Evolutionary conservation across 92 coral and sea anemone genomes (phyloP).

Genomic region (Heteractis magnifica): DNA sequence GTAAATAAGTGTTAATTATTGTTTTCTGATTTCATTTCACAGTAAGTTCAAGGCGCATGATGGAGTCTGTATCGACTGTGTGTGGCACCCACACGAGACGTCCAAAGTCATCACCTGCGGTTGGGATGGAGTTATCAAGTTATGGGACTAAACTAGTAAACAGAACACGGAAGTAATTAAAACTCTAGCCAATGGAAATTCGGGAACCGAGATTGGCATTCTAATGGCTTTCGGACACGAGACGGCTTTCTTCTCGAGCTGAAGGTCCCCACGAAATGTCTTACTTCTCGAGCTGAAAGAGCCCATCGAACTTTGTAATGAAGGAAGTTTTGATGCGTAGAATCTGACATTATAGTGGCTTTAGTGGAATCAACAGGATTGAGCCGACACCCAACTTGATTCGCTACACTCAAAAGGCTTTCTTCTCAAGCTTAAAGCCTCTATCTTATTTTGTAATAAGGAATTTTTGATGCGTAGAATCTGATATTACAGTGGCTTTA

Average conservation of each 20-base stretch:
- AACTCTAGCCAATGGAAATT: not conserved
- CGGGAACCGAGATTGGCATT: not conserved
- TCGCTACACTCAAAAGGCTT: too few relatives aligned
- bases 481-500: not conserved
- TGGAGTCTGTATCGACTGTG: conserved; percentile 93
- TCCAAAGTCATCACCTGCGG: conserved; percentile 98
- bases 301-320: too few relatives aligned
- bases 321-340: not conserved
- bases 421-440: not conserved
- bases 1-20: not conserved
- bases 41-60: conserved; percentile 99
- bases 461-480: not conserved
- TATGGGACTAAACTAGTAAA: conserved; percentile 76
- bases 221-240: not conserved
- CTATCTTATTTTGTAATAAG: not conserved
- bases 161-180: not conserved
- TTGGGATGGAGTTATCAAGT: conserved; percentile 98
- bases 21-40: conserved; percentile 10
- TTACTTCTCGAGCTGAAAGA: not conserved
- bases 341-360: not conserved
- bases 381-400: not conserved
- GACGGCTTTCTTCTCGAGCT: not conserved
- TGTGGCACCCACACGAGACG: conserved; percentile 99
- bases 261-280: not conserved
- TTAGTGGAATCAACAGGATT: not conserved